These are phyloP conservation scores for Habrosyne pyritoides DNA, from an alignment of 2,888 invertebrate species.

Conservation along the genomic window DNA sequence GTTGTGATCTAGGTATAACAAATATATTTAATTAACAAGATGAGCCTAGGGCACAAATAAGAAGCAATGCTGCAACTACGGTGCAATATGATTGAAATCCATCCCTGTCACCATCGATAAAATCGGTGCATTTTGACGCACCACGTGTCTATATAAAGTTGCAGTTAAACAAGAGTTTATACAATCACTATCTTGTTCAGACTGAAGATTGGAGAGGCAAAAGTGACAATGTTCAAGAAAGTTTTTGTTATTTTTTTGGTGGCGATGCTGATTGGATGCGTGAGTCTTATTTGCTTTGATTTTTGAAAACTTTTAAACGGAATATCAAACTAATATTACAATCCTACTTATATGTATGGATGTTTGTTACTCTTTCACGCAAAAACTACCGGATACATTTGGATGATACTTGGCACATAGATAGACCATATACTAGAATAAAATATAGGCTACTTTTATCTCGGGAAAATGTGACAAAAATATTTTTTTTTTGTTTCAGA, in stretches of 20 bases:
- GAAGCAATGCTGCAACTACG: neutral
- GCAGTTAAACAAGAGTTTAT: neutral
- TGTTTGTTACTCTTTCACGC: no score
- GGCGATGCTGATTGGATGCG: conserved; percentile 38
- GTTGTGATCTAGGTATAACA: no score
- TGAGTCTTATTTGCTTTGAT: conserved; percentile 34
- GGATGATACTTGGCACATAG: no score
- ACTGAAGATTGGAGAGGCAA: neutral
- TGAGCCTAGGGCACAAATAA: no score
- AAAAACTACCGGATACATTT: no score
- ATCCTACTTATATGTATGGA: no score
- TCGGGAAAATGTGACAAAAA: neutral
- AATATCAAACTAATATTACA: no score
- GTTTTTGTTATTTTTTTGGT: conserved; percentile 31
- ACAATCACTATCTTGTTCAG: neutral
- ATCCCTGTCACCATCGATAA: neutral
- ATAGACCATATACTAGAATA: no score
- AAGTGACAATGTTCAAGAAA: conserved; percentile 35
- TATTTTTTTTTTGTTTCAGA: neutral
- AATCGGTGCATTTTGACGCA: neutral
- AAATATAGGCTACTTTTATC: no score
- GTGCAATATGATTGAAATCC: neutral
- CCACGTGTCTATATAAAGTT: neutral
- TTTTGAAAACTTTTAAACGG: no score
- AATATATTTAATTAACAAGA: no score